These are phyloP conservation scores for Drosophila baimaii DNA, from an alignment of 1,140 invertebrate species.

Conservation along the genomic window DNA sequence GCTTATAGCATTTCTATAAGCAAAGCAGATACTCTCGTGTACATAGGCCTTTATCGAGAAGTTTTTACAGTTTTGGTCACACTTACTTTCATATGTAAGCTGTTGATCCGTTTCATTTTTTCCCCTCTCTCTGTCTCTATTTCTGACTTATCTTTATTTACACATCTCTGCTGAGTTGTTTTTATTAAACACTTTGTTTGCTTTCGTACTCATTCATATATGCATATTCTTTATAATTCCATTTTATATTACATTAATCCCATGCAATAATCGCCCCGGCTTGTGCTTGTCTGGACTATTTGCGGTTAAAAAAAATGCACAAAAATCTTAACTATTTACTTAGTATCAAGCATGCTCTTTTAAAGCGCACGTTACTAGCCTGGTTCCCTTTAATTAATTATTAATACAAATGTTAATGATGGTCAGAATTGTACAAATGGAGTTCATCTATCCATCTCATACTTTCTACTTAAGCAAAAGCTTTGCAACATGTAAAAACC, in stretches of 20 bases:
- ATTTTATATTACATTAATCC: conserved; percentile 33
- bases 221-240: conserved; percentile 20
- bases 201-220: conserved; percentile 17
- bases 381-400: too few relatives aligned
- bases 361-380: too few relatives aligned
- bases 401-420: too few relatives aligned
- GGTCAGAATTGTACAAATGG: too few relatives aligned
- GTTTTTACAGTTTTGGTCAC: conserved; percentile 4
- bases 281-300: conserved; percentile 47
- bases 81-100: background rate
- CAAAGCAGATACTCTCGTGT: background rate
- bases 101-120: background rate
- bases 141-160: background rate
- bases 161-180: background rate
- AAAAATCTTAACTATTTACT: conserved; percentile 52
- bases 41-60: background rate
- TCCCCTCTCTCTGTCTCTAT: background rate
- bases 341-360: conserved; percentile 46
- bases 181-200: background rate
- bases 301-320: conserved; percentile 49
- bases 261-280: conserved; percentile 28
- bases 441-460: rapidly evolving
- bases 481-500: background rate
- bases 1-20: conserved; percentile 1
- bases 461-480: background rate